These are phyloP conservation scores for Unio pictorum DNA, from an alignment of 2,888 invertebrate species.

Conservation along the genomic window DNA sequence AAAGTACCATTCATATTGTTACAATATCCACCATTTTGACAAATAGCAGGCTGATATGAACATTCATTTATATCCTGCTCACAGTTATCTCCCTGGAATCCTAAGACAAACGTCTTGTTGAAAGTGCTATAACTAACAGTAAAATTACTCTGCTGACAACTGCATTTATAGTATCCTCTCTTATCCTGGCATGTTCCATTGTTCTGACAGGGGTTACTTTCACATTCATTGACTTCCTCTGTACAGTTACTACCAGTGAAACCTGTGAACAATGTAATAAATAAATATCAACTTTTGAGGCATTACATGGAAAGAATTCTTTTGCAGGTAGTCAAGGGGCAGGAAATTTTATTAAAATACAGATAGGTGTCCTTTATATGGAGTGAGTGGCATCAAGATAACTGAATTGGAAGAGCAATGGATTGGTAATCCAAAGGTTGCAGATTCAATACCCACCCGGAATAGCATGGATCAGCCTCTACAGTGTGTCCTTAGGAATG, in stretches of 20 bases:
- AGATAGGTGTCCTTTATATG: not conserved
- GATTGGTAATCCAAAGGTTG: no score
- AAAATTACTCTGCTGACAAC: slow-evolving; percentile 21
- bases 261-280: slow-evolving; percentile 22
- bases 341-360: not conserved
- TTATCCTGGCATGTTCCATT: slow-evolving; percentile 38
- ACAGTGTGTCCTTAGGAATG: no score
- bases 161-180: slow-evolving; percentile 29
- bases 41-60: slow-evolving; percentile 34
- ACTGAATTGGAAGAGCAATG: no score
- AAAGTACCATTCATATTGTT: slow-evolving; percentile 33
- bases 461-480: no score
- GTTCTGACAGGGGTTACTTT: slow-evolving; percentile 60
- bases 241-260: slow-evolving; percentile 36
- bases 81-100: slow-evolving; percentile 61
- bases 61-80: slow-evolving; percentile 52
- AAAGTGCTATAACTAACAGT: slow-evolving; percentile 19
- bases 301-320: no score
- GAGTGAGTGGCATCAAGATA: no score
- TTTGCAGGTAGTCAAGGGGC: not conserved
- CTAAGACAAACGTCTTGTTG: slow-evolving; percentile 38
- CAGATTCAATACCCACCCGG: no score
- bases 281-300: not conserved
- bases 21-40: slow-evolving; percentile 51
- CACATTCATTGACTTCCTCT: slow-evolving; percentile 44